Evolutionary conservation across 2,888 invertebrate species (phyloP).

Genomic region (Octodonta nipae): DNA sequence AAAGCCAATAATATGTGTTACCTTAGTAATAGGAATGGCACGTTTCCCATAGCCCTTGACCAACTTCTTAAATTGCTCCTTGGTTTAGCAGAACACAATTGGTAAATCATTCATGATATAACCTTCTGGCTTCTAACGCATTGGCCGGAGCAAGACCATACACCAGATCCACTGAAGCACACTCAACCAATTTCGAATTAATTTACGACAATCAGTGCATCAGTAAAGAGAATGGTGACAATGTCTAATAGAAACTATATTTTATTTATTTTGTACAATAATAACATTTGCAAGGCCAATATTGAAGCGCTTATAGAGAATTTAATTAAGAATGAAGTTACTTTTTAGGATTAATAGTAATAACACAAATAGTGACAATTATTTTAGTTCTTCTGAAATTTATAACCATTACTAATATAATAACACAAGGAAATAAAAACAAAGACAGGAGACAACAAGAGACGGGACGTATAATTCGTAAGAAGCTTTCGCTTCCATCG

Average conservation of each 20-base stretch:
- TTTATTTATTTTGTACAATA: neutral
- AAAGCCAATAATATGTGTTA: neutral
- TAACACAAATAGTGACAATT: no score
- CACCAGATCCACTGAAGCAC: neutral
- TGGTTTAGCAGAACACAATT: neutral
- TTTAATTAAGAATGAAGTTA: no score
- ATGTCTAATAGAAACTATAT: neutral
- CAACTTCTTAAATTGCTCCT: neutral
- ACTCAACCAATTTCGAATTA: neutral
- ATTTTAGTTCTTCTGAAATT: no score
- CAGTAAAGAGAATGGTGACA: neutral
- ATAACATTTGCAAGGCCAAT: neutral
- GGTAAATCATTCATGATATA: neutral
- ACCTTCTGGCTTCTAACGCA: neutral
- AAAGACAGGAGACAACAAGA: no score
- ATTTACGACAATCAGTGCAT: neutral
- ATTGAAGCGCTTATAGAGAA: no score
- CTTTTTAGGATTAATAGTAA: neutral
- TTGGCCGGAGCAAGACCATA: neutral
- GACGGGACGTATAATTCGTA: no score
- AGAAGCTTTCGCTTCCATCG: no score
- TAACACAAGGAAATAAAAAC: neutral
- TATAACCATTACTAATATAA: neutral
- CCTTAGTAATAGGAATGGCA: neutral
- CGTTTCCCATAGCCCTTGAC: neutral